Percentiles rank a stretch among this genome's conserved stretches.
Evolutionary conservation across 2,888 invertebrate species (phyloP).

Genomic region (Tortricodes alternella): DNA sequence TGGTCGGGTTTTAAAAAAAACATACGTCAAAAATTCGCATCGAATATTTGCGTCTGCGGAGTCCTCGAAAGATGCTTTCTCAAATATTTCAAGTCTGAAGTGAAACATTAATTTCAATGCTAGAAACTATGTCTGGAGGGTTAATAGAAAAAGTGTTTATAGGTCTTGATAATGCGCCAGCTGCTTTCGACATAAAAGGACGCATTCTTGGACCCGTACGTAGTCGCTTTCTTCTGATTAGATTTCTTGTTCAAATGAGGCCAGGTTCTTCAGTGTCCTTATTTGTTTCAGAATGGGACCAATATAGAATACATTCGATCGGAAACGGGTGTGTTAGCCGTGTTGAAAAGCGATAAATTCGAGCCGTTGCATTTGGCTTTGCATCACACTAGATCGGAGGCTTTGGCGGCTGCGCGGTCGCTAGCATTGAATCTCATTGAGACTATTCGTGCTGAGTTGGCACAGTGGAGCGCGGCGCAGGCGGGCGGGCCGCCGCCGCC

Average conservation of each 20-base stretch:
- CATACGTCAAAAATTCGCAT: constrained; percentile 15
- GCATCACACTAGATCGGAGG: constrained; percentile 87
- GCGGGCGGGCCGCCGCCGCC: constrained; percentile 71
- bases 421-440: constrained; percentile 90
- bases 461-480: constrained; percentile 74
- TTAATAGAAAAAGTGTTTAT: constrained; percentile 88
- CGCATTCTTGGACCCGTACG: constrained; percentile 86
- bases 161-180: constrained; percentile 89
- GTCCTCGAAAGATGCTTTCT: constrained; percentile 21
- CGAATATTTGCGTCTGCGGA: constrained; percentile 13
- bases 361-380: constrained; percentile 90
- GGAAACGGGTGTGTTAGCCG: constrained; percentile 90
- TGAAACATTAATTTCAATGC: constrained; percentile 3
- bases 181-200: constrained; percentile 88
- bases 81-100: constrained; percentile 7
- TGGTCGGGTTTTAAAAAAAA: constrained; percentile 14
- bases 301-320: constrained; percentile 90
- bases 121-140: constrained; percentile 69
- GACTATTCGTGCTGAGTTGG: constrained; percentile 86
- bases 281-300: constrained; percentile 81
- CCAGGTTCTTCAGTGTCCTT: constrained; percentile 1
- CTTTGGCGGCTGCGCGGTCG: constrained; percentile 87
- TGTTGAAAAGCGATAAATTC: constrained; percentile 85
- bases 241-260: constrained; percentile 18
- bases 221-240: constrained; percentile 32